A percentile compares a stretch with the other conserved stretches of the same genome.
phyloP scores from a whole-genome alignment of 2,113 vertebrate species.

The Pontoporia blainvillei region DNA sequence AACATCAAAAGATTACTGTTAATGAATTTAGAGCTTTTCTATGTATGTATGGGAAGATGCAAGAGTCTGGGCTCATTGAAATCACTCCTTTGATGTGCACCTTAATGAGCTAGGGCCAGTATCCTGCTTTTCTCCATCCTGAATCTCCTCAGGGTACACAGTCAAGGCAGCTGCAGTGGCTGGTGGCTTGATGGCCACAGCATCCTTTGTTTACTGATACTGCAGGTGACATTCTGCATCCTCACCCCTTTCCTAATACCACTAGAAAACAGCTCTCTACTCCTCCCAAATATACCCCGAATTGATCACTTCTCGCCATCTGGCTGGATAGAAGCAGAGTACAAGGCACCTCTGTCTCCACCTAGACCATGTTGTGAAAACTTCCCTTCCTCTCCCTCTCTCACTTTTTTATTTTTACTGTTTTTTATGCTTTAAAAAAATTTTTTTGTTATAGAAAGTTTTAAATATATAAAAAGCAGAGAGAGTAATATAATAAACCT shows the following conservation, averaged over 20 bases:
- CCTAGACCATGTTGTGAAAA: neutral
- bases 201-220: neutral
- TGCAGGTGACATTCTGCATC: neutral
- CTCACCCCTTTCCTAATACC: neutral
- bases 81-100: neutral
- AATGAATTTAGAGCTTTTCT: neutral
- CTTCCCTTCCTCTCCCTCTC: neutral
- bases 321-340: neutral
- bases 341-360: neutral
- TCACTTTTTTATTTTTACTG: neutral
- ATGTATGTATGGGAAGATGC: neutral
- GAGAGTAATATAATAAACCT: neutral
- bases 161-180: neutral
- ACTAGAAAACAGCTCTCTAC: neutral
- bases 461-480: neutral
- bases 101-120: neutral
- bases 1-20: neutral
- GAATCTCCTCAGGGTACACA: neutral
- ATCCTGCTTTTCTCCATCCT: neutral
- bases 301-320: neutral
- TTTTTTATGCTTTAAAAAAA: neutral
- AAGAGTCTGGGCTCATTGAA: neutral
- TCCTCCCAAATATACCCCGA: neutral
- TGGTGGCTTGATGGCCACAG: neutral
- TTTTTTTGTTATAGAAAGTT: neutral